These are phyloP conservation scores for Bostrychus sinensis DNA, from an alignment of 2,113 vertebrate genomes.

Conservation along the genomic window DNA sequence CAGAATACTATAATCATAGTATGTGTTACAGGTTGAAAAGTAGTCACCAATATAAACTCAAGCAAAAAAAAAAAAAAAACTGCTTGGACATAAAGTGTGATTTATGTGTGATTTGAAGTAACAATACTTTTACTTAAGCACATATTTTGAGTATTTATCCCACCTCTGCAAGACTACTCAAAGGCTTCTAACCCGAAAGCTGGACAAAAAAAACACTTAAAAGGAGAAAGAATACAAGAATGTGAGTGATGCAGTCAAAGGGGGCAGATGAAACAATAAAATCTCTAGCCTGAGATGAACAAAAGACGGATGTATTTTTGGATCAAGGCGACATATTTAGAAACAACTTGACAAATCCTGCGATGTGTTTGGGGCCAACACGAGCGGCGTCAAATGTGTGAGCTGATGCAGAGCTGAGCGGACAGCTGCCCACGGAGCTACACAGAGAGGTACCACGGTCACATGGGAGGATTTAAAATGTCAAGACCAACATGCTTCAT, in stretches of 20 bases:
- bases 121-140: too few relatives aligned
- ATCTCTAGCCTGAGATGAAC: background rate
- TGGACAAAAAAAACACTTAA: background rate
- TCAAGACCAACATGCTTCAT: conserved; percentile 37
- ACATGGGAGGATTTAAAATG: conserved; percentile 44
- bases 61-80: too few relatives aligned
- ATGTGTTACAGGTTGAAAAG: too few relatives aligned
- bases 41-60: too few relatives aligned
- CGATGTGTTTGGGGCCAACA: conserved; percentile 20
- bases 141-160: too few relatives aligned
- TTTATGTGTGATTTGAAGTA: too few relatives aligned
- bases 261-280: background rate
- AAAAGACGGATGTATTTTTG: conserved; percentile 1
- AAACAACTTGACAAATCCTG: conserved; percentile 25
- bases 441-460: conserved; percentile 16
- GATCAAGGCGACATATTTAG: conserved; percentile 13
- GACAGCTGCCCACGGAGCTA: conserved; percentile 64
- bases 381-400: conserved; percentile 35
- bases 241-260: background rate
- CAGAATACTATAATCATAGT: too few relatives aligned
- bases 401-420: conserved; percentile 38
- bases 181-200: too few relatives aligned
- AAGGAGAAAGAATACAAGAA: background rate
- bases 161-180: too few relatives aligned
- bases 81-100: too few relatives aligned